Evolutionary conservation across 2,113 vertebrate genomes (phyloP), one percentile per base, ranked within the genome.

Genomic region (Ophthalmolycus amberensis): DNA sequence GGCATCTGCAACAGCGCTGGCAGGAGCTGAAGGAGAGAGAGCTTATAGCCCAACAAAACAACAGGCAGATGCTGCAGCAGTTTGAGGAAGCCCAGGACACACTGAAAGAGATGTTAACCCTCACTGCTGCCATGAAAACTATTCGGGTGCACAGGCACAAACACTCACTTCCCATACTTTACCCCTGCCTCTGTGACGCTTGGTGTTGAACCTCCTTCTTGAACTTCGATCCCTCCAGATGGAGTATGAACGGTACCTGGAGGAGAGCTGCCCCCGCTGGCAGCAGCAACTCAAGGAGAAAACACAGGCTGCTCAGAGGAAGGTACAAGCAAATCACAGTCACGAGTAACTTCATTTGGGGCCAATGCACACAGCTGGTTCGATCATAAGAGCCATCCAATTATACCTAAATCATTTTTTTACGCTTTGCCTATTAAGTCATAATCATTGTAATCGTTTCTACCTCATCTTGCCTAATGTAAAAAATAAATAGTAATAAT

Each of bases 1-100:
- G 78, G 32, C 71, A 84, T 29, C 87, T 95, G 71, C 94, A 90
- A 79, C 79, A 80, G 38, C 86, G 64, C 32, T 94, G 80, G 91
- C 85, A 87, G 81, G 88, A 95, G 72, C 74, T 95, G 71, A 90
- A 80, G 46, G 87, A 94, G 64, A 84, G 93, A 80, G 94, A 95
- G 80, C 15, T 56, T 0, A 66, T 25, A 38, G 94, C 95, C 1
- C 85, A 86, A 60, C 66, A 80, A 29, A 88, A 91, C 69, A 95
- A 96, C 89, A 73, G 48, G 25, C 86, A 92, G 84, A 92, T 96
- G 40, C 79, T 95, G 85, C 88, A 91, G 82, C 91, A 95, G 79
- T 95, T 96, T 90, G 92, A 95, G 10, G 84, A 85, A 58, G 93
- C 95, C 10, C 91, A 95, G 79, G 84, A 88, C 58, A 87, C 91